Base-by-base conservation (phyloP, 2,888 invertebrate genomes). In the Subacronicta megacephala region DNA sequence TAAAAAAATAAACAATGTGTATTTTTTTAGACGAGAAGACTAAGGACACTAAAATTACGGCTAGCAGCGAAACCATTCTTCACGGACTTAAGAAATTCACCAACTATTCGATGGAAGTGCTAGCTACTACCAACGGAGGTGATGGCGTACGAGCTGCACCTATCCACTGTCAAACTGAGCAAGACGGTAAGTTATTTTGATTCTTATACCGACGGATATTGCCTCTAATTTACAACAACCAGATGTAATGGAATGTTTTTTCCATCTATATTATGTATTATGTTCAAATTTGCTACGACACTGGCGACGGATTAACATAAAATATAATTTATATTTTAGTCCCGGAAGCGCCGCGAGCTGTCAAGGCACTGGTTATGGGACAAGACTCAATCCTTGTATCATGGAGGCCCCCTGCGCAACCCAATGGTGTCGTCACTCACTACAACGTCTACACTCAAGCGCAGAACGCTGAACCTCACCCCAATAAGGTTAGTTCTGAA, bases 101-200 rank as follows among this genome's bases (percentile, higher is more conserved):
- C 2, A 99, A 99, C 93, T 99, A 99, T 91, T 99, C 98, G 56
- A 98, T 99, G 96, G 98, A 99, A 95, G 98, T 99, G 29, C 93
- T 99, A 77, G 98, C 99, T 17, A 99, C 97, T 80, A 99, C 99
- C 7, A 97, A 98, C 54, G 99, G 98, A 68, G 99, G 99, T 10
- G 99, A 99, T 88, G 99, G 99, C 63, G 98, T 98, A 41, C 96
- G 98, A 73, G 97, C 97, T 74, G 95, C 95, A 15, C 97, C 98
- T 7, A 98, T 99, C 75, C 98, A 98, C 89, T 98, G 99, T 87
- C 97, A 97, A 93, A 99, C 99, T 45, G 98, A 98, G 95, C 98
- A 99, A 93, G 99, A 99, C 90, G 98, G 98, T 98, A 90, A 90
- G 86, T 68, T 26, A 2, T n/a, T 5, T 35, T 42, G 0, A 33